These are phyloP conservation scores for Herpailurus yagouaroundi DNA, from an alignment of 2,113 vertebrate species.

Conservation along the genomic window DNA sequence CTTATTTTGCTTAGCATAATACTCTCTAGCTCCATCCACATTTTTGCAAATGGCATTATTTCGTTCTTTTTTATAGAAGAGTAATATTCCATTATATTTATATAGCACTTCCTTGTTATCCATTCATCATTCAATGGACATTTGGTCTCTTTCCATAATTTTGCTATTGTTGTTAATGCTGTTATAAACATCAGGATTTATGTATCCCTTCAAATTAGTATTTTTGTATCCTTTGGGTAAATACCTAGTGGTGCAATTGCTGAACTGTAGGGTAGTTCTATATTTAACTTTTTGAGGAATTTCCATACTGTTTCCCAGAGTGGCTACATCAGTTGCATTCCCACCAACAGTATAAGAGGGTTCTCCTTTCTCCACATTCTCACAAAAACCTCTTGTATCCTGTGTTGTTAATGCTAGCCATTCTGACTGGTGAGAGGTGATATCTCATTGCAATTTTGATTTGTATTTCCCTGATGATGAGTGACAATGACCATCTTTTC, in stretches of 20 bases:
- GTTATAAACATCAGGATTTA: background rate
- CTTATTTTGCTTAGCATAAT: too few relatives aligned
- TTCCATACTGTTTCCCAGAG: background rate
- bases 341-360: background rate
- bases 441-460: background rate
- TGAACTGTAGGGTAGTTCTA: background rate
- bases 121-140: too few relatives aligned
- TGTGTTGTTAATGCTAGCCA: background rate
- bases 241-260: background rate
- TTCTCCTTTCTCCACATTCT: background rate
- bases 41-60: too few relatives aligned
- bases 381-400: background rate
- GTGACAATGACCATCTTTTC: background rate
- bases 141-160: too few relatives aligned
- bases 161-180: background rate
- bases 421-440: background rate
- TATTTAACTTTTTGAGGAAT: background rate
- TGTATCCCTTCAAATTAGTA: background rate
- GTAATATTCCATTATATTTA: too few relatives aligned
- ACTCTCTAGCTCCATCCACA: too few relatives aligned
- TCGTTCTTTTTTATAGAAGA: too few relatives aligned
- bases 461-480: background rate
- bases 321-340: background rate
- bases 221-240: background rate
- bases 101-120: too few relatives aligned